phyloP scores from a whole-genome alignment of 2,797 vertebrate genomes.

The Novumbra hubbsi region DNA sequence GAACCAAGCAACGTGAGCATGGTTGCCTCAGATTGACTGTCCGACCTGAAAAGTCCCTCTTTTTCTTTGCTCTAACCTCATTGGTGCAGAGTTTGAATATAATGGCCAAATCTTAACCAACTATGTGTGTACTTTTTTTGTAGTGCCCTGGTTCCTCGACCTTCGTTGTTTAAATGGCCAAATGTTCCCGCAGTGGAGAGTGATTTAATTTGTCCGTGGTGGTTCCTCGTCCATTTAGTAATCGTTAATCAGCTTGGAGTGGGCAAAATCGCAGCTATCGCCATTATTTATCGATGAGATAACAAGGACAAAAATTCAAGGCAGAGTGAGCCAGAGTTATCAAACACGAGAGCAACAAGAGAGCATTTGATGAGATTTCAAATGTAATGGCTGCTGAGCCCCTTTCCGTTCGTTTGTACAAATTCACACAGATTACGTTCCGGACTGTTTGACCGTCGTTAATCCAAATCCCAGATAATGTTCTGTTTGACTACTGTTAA shows the following conservation, averaged over 20 bases:
- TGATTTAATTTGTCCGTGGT: neutral
- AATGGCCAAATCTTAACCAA: neutral
- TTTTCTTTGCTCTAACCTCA: neutral
- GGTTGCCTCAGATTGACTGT: neutral
- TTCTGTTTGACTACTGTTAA: no score
- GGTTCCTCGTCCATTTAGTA: neutral
- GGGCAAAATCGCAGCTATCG: conserved; percentile 1
- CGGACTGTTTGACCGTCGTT: conserved; percentile 18
- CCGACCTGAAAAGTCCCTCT: neutral
- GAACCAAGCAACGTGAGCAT: conserved; percentile 6
- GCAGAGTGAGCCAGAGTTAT: neutral
- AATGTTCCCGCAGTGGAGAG: neutral
- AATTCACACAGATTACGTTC: conserved; percentile 18
- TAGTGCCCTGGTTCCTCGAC: neutral
- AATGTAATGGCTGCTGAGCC: conserved; percentile 20
- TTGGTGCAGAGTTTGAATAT: neutral
- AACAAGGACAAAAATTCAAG: neutral
- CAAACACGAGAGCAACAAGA: conserved; percentile 16
- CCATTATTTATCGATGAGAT: neutral
- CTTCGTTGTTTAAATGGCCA: conserved; percentile 1
- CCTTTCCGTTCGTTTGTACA: conserved; percentile 29
- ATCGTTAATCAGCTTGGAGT: neutral
- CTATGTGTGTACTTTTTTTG: neutral
- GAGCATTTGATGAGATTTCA: conserved; percentile 15
- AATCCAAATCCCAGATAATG: no score